Conservation (phyloP, 2,888 invertebrate genomes). For the Saturnia japonica region DNA sequence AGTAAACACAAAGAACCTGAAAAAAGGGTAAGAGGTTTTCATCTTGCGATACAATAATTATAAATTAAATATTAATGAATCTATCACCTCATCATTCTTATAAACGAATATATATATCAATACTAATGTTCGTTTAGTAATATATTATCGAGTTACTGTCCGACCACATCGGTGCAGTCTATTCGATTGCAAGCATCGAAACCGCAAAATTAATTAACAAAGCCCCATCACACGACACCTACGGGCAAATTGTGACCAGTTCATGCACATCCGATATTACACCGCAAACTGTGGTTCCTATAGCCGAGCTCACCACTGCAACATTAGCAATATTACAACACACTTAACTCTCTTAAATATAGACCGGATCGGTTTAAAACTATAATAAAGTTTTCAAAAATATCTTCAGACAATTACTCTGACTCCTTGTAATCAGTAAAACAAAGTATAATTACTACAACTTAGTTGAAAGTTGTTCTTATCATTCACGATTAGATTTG, state of each 20-base stretch:
- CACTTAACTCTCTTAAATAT: neutral
- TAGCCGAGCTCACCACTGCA: neutral
- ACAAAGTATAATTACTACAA: neutral
- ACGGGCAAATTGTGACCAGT: constrained; percentile 12
- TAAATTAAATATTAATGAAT: neutral
- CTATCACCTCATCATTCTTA: neutral
- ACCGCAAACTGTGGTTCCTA: constrained; percentile 6
- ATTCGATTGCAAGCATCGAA: constrained; percentile 8
- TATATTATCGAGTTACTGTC: neutral
- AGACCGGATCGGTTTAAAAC: neutral
- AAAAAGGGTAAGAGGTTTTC: no score
- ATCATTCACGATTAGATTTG: neutral
- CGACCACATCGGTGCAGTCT: constrained; percentile 6
- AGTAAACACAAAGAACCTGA: no score
- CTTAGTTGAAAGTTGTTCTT: neutral
- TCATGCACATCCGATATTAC: constrained; percentile 7
- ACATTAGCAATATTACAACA: neutral
- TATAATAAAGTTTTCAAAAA: neutral
- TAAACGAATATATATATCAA: neutral
- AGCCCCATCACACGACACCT: constrained; percentile 14
- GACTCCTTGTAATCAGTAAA: neutral
- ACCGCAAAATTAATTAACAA: constrained; percentile 16
- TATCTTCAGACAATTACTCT: neutral
- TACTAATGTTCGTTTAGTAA: neutral
- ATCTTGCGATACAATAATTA: no score